Evolutionary conservation across 1,140 invertebrate genomes (phyloP).

Genomic region (Tribolium madens): DNA sequence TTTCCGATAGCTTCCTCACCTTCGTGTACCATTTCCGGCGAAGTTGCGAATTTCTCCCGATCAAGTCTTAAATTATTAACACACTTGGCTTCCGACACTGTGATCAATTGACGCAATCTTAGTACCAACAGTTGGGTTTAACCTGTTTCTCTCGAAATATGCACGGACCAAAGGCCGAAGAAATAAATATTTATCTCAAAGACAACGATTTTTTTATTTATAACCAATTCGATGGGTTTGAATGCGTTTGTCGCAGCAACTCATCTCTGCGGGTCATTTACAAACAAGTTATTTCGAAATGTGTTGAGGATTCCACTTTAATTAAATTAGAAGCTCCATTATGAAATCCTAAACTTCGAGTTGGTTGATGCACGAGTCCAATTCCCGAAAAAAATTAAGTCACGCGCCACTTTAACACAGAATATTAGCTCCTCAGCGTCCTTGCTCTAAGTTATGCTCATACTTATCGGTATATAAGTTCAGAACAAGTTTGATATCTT

Average conservation of each 20-base stretch:
- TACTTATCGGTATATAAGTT: constrained; percentile 53
- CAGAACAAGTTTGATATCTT: constrained; percentile 41
- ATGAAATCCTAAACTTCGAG: not conserved
- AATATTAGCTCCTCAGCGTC: constrained; percentile 37
- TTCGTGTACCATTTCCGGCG: constrained; percentile 37
- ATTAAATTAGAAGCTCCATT: not conserved
- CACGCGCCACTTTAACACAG: not conserved
- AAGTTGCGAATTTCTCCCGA: constrained; percentile 7
- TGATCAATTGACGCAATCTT: constrained; percentile 48
- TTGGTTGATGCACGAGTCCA: not conserved
- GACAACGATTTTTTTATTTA: too few species aligned
- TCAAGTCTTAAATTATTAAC: constrained; percentile 45
- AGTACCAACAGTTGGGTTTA: constrained; percentile 44
- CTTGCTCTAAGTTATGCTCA: constrained; percentile 49
- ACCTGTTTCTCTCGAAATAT: constrained; percentile 26
- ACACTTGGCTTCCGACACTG: constrained; percentile 47
- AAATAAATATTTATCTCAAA: not conserved
- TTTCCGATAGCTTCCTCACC: constrained; percentile 40
- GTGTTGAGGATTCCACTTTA: not conserved
- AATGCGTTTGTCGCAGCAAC: not conserved
- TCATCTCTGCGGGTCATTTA: not conserved
- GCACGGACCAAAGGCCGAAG: not conserved
- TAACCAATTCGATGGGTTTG: not conserved
- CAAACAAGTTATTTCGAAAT: not conserved
- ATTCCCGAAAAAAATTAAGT: not conserved